These are phyloP conservation scores for Mugil cephalus DNA, from an alignment of 2,113 vertebrate genomes.

Conservation along the genomic window DNA sequence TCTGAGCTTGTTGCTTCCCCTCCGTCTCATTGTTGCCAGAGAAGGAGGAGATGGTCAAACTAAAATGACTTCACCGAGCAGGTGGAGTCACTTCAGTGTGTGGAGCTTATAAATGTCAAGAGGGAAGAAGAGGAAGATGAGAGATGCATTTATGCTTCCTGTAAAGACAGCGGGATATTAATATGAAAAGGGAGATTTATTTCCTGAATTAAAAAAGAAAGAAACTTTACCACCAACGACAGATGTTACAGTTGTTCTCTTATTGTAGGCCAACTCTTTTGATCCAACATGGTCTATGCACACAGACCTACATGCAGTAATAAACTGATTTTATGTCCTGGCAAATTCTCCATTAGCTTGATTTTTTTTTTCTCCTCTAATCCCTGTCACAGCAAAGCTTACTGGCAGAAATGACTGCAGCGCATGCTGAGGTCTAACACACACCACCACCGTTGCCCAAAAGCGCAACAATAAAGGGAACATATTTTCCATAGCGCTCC, in stretches of 20 bases:
- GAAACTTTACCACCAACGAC: background rate
- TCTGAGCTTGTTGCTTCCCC: constrained; percentile 21
- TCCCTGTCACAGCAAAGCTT: constrained; percentile 43
- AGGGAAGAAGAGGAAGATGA: background rate
- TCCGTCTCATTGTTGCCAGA: constrained; percentile 19
- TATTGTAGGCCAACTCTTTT: background rate
- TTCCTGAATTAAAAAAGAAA: background rate
- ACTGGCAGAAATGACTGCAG: constrained; percentile 15
- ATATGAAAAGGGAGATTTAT: background rate
- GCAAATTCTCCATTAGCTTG: constrained; percentile 35
- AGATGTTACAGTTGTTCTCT: constrained; percentile 2
- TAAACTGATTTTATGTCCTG: constrained; percentile 44
- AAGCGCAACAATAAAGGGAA: constrained; percentile 17
- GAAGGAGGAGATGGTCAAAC: constrained; percentile 43
- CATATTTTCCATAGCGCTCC: background rate
- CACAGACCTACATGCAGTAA: background rate
- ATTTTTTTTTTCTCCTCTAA: constrained; percentile 56
- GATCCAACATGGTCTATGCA: constrained; percentile 6
- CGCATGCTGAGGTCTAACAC: constrained; percentile 25
- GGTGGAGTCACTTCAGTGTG: constrained; percentile 30
- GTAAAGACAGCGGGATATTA: background rate
- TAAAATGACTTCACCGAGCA: constrained; percentile 53
- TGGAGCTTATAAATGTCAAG: constrained; percentile 13
- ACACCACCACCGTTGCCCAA: constrained; percentile 7
- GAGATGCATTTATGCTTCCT: too few species aligned